These are phyloP conservation scores for Acleris sparsana DNA, from an alignment of 2,888 invertebrate species.

Conservation along the genomic window DNA sequence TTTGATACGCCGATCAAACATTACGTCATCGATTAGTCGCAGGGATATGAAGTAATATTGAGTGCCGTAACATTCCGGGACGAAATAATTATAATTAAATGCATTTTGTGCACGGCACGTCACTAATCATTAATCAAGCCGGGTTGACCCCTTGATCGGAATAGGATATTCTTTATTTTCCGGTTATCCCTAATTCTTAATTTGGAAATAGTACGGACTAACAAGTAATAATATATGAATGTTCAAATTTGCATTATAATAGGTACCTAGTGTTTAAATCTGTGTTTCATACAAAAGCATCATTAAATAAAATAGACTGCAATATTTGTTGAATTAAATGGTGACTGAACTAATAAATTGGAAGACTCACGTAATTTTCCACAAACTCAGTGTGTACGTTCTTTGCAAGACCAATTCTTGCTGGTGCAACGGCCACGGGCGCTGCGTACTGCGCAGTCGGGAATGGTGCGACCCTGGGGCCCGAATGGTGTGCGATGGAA, in stretches of 20 bases:
- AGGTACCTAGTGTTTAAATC: too few species aligned
- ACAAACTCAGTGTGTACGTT: conserved; percentile 84
- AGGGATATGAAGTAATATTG: conserved; percentile 55
- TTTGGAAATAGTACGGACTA: too few species aligned
- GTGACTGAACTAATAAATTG: conserved; percentile 1
- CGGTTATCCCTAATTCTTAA: too few species aligned
- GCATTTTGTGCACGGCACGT: background rate
- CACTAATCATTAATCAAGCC: background rate
- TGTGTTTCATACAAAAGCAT: too few species aligned
- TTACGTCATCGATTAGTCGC: conserved; percentile 52
- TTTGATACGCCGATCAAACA: conserved; percentile 49
- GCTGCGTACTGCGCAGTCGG: conserved; percentile 38
- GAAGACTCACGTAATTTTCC: conserved; percentile 85
- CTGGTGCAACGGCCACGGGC: conserved; percentile 39
- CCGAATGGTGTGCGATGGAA: conserved; percentile 35
- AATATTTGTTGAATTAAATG: background rate
- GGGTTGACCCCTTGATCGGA: background rate
- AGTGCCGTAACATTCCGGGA: conserved; percentile 46
- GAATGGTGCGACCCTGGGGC: conserved; percentile 28
- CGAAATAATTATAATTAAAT: conserved; percentile 41
- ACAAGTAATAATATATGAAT: too few species aligned
- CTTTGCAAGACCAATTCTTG: conserved; percentile 61
- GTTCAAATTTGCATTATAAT: too few species aligned
- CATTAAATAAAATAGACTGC: too few species aligned
- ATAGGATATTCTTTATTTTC: too few species aligned